Percentiles rank a stretch among this genome's conserved stretches.
Conservation (phyloP, 1,140 invertebrate genomes). For the Drosophila miranda region DNA sequence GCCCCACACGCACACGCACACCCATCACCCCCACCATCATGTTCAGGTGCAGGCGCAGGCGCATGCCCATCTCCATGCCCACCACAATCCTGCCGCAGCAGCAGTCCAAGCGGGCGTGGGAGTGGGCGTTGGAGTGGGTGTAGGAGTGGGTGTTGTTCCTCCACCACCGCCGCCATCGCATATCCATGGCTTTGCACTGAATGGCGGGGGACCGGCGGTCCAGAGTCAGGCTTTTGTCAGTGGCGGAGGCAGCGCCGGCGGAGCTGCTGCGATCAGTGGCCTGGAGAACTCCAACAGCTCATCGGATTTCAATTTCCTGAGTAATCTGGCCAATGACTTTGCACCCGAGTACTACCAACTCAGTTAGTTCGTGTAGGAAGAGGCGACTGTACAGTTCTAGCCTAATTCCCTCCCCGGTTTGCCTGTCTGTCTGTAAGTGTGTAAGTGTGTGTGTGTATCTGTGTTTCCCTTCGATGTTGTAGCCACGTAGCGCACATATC, state of each 20-base stretch:
- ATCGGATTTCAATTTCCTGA: slow-evolving; percentile 95
- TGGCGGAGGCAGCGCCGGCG: slow-evolving; percentile 25
- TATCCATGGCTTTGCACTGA: slow-evolving; percentile 57
- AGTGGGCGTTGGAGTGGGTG: slow-evolving; percentile 28
- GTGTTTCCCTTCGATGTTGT: slow-evolving; percentile 40
- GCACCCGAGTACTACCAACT: slow-evolving; percentile 92
- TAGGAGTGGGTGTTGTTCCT: slow-evolving; percentile 27
- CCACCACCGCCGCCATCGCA: slow-evolving; percentile 50
- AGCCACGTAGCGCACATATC: slow-evolving; percentile 35
- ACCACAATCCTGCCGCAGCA: slow-evolving; percentile 78
- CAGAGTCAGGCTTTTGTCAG: slow-evolving; percentile 59
- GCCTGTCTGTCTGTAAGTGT: slow-evolving; percentile 8
- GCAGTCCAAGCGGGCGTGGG: slow-evolving; percentile 30
- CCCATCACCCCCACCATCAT: slow-evolving; percentile 43
- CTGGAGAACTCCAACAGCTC: slow-evolving; percentile 93
- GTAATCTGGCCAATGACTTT: slow-evolving; percentile 94
- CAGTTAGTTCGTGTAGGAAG: slow-evolving; percentile 77
- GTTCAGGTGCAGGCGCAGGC: slow-evolving; percentile 51
- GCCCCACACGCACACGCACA: slow-evolving; percentile 38
- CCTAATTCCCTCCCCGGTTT: slow-evolving; percentile 30
- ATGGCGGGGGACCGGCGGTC: slow-evolving; percentile 41
- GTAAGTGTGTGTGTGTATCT: slow-evolving; percentile 18
- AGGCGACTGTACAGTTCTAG: slow-evolving; percentile 56
- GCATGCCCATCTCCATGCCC: slow-evolving; percentile 82
- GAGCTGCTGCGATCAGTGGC: slow-evolving; percentile 58